phyloP scores from a whole-genome alignment of 2,797 vertebrate genomes.

The Artibeus lituratus region DNA sequence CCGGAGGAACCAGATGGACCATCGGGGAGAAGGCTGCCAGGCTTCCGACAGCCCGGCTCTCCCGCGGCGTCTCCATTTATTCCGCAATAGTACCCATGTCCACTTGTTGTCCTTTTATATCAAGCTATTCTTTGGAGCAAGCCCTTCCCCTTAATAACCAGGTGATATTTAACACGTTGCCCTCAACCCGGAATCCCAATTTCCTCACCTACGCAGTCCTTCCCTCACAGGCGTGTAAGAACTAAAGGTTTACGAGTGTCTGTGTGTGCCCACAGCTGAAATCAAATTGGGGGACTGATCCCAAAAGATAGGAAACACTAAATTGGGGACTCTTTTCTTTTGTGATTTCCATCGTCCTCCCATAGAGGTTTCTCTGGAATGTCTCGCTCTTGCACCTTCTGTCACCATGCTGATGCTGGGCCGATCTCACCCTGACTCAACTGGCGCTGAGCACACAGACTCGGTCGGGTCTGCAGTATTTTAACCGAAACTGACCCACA shows the following conservation, averaged over 20 bases:
- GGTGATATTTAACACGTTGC: rapidly evolving
- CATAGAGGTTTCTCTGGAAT: not conserved
- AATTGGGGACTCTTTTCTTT: not conserved
- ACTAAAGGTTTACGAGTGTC: rapidly evolving
- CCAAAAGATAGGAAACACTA: not conserved
- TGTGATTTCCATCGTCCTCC: not conserved
- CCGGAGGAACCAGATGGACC: not conserved
- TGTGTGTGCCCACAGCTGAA: rapidly evolving
- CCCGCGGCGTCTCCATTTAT: not conserved
- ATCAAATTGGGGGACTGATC: not conserved
- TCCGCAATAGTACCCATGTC: not conserved
- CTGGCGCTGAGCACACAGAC: no score
- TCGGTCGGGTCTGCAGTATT: not conserved
- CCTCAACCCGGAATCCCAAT: not conserved
- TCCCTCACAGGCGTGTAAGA: not conserved
- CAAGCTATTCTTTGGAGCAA: not conserved
- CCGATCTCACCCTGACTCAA: not conserved
- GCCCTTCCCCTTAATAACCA: no score
- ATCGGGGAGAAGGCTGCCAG: rapidly evolving
- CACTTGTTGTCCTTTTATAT: not conserved
- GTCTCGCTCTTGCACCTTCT: not conserved
- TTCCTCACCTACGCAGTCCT: not conserved
- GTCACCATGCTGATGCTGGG: not conserved
- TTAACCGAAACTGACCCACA: not conserved
- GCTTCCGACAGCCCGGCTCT: not conserved